Evolutionary conservation across 1,140 invertebrate species (phyloP), one percentile per base, ranked within the genome.

Genomic region (Drosophila carrolli): DNA sequence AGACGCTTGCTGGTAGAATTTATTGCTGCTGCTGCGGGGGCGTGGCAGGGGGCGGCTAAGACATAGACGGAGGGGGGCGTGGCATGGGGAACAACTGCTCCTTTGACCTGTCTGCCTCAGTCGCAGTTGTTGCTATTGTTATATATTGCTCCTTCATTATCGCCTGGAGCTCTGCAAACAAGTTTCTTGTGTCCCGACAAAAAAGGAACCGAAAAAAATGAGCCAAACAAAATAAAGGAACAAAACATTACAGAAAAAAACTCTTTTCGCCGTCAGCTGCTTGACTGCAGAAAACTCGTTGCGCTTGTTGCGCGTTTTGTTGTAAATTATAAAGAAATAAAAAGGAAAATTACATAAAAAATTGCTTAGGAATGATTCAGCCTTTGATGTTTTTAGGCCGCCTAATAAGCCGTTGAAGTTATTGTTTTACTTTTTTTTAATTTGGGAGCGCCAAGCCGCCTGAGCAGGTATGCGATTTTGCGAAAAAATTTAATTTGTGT

Each of bases 51-150:
- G 46, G 38, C 38, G 53, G 51, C 16, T 16, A 37, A 32, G 41
- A 19, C 47, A 38, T 32, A 23, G 29, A 38, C 16, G 29, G 50
- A 29, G 32, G 44, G 53, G 19, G 48, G 27, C 14, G 48, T 60
- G 40, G 41, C 14, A 50, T 27, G 44, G 37, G 43, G 19, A 47
- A 35, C 37, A 55, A 58, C 71, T 86, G 82, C 72, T 88, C 83
- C 82, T 88, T 86, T 86, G 82, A 86, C 82, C 83, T 78, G 82
- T 83, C 82, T 88, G 51, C 75, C 55, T 48, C 68, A 62, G 65
- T 9, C 55, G 57, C 46, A 44, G 48, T 46, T 78, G 53, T 61
- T 82, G 67, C 63, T 56, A 88, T 79, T 88, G 75, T 83, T 86
- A 62, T 58, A 57, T 70, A 48, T 85, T 74, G 62, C 46, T 83